Percentiles rank a stretch among this genome's conserved stretches.
phyloP scores from a whole-genome alignment of 2,797 vertebrate species.

The Thaleichthys pacificus region DNA sequence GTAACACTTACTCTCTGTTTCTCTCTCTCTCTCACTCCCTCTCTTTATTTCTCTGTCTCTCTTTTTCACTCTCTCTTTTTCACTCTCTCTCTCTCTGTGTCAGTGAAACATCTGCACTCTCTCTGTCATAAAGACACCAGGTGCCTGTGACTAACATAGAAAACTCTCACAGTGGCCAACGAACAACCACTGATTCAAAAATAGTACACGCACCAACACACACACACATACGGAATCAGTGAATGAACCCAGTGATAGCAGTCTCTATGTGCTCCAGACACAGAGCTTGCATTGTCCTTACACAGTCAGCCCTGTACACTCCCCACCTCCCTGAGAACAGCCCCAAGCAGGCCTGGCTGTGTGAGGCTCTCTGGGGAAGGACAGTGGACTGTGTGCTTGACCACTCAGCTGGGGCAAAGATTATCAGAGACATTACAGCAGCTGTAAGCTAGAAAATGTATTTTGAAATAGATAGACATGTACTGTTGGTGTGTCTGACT shows the following conservation, averaged over 20 bases:
- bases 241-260: constrained; percentile 47
- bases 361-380: constrained; percentile 19
- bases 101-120: constrained; percentile 36
- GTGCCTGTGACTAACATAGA: constrained; percentile 32
- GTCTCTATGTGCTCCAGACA: constrained; percentile 19
- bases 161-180: constrained; percentile 23
- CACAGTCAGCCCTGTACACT: constrained; percentile 42
- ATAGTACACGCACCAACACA: constrained; percentile 23
- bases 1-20: not conserved
- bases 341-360: constrained; percentile 18
- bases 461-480: no score
- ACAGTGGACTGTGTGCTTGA: constrained; percentile 2
- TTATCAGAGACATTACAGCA: no score
- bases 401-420: no score
- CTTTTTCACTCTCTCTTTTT: constrained; percentile 17
- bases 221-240: constrained; percentile 30
- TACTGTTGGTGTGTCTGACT: no score
- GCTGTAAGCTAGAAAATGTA: no score
- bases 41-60: not conserved
- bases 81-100: constrained; percentile 18
- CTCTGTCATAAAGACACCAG: constrained; percentile 38
- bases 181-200: constrained; percentile 11
- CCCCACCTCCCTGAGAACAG: constrained; percentile 11
- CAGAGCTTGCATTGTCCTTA: constrained; percentile 57
- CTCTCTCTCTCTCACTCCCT: not conserved